Conservation (phyloP, 2,888 invertebrate genomes). For the Zhuqinia jingwanae region DNA sequence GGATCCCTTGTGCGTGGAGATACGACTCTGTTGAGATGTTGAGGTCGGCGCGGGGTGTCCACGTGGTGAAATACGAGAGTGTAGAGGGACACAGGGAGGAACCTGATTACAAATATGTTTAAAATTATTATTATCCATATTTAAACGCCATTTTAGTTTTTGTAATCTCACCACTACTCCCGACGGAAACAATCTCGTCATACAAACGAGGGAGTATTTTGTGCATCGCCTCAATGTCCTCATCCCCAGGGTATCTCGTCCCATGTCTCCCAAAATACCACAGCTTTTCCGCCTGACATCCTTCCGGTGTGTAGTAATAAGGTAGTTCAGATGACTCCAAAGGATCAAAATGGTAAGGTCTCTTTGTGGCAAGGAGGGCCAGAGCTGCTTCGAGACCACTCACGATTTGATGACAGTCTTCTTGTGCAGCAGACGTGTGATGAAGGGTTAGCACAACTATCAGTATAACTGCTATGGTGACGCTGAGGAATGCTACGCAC, state of each 20-base stretch:
- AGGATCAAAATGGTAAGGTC: slow-evolving; percentile 15
- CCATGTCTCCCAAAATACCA: slow-evolving; percentile 77
- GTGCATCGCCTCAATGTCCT: slow-evolving; percentile 70
- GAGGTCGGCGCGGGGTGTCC: slow-evolving; percentile 58
- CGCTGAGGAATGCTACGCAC: no score
- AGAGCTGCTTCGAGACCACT: background rate
- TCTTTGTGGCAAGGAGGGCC: background rate
- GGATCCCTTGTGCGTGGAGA: slow-evolving; percentile 68
- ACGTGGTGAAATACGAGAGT: slow-evolving; percentile 34
- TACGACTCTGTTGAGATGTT: slow-evolving; percentile 52
- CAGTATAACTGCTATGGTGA: background rate
- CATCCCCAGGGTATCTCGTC: slow-evolving; percentile 73
- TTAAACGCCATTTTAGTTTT: background rate
- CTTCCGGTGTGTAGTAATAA: slow-evolving; percentile 51
- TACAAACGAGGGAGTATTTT: slow-evolving; percentile 35
- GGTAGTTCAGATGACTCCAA: background rate
- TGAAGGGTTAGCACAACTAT: background rate
- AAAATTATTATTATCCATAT: background rate
- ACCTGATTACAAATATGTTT: background rate
- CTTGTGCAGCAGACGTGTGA: background rate
- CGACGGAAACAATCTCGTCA: slow-evolving; percentile 19
- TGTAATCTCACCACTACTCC: background rate
- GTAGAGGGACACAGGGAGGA: slow-evolving; percentile 43
- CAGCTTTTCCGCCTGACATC: slow-evolving; percentile 68
- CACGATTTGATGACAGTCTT: background rate